Evolutionary conservation across 2,797 vertebrate genomes (phyloP), one percentile per base, ranked within the genome.

Genomic region (Lagodon rhomboides): DNA sequence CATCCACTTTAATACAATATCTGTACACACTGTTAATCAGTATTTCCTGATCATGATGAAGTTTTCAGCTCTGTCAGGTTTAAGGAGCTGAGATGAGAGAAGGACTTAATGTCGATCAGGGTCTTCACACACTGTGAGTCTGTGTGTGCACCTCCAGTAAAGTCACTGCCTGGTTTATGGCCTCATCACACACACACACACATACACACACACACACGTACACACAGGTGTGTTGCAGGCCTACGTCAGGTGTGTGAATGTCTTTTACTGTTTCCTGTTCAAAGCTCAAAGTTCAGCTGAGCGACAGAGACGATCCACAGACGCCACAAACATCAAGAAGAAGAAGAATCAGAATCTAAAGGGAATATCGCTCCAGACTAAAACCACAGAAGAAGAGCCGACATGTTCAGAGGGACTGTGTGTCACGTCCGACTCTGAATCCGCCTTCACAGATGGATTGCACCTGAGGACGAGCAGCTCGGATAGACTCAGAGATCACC

Each of bases 251-350:
- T 86, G 84, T 79, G 87, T 84, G 82, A 83, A 83, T 62, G 88
- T 59, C 73, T 86, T 81, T 85, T 82, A 79, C 69, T 80, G 77
- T 73, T 90, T 85, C 83, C 87, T 88, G 93, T 91, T 87, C 88
- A 94, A 89, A 88, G 95, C 86, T 92, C 94, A 95, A 95, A 95
- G 95, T 95, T 84, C 94, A 92, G 18, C 62, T 46, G 82, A 73
- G 64, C n/a, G 70, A 70, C 75, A 15, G 12, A 85, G 79, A 83
- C 68, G 59, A 74, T 47, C 58, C 67, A 5, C 55, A 23, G 56
- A 66, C 74, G 25, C 43, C 49, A 25, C 65, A 55, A 71, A 73
- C 64, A 55, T 41, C 15, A 63, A 55, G 63, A 80, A 46, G 44
- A 54, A 47, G 38, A 54, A 13, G 15, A 50, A 38, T 17, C 2